Evolutionary conservation across 2,113 vertebrate genomes (phyloP), one percentile per base, ranked within the genome.

Genomic region (Ctenodactylus gundi): DNA sequence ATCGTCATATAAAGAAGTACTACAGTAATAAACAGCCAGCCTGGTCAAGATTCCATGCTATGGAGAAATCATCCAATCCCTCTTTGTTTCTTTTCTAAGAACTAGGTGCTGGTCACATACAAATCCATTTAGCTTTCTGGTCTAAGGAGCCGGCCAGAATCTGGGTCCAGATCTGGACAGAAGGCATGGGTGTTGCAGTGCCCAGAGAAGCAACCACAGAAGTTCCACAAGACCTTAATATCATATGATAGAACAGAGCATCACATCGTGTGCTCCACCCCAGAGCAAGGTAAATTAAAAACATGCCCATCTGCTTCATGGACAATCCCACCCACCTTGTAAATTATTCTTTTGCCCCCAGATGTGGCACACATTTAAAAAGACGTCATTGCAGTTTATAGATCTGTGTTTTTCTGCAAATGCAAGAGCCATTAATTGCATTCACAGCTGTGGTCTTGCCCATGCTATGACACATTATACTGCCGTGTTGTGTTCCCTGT

Each of bases 351-450:
- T 68, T 58, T 83, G 17, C 60, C 83, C 76, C 11, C 34, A 89
- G 97, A 93, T 95, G 93, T 70, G 85, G 67, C 62, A 85, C 44
- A 58, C 84, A 90, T 95, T 96, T 95, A 49, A 85, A 96, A 97
- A 95, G 89, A 95, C 49, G 10, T 94, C 93, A 95, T 7, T 90
- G 44, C n/a, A 84, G 73, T 89, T 96, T 95, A 90, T 55, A 51
- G 89, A 87, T 84, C 41, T 91, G 76, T n/a, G 60, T 31, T 70
- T 91, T 65, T 90, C 95, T 88, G 84, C 76, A 92, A 94, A 92
- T 51, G 34, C 15, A 77, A 96, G n/a, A 67, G 55, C 85, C 64
- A 41, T 92, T 93, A 68, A 65, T 41, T 80, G 57, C 51, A 75
- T 96, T 65, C 84, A 49, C 51, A 90, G 78, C 83, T 89, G 86